Base-by-base conservation (phyloP, 2,888 invertebrate species). In the Copidosoma aretas region DNA sequence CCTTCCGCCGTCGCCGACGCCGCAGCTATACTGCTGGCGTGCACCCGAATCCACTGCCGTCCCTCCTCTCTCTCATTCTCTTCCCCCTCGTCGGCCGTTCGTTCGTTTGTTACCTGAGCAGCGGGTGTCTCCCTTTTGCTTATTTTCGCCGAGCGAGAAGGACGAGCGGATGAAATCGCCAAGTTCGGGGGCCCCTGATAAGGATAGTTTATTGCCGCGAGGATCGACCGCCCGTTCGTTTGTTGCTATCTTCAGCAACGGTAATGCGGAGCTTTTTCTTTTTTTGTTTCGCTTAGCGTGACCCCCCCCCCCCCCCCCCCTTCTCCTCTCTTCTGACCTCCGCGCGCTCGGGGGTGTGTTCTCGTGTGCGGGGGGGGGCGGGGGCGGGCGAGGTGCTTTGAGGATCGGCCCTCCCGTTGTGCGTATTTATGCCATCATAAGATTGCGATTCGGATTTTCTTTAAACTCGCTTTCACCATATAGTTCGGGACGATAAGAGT, bases 201-300 rank as follows among this genome's bases (percentile, higher is more conserved):
- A 68, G 67, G 62, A 68, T 68, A 67, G 67, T 71, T 71, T 71
- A 71, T 71, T 51, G 67, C 60, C 57, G 15, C 49, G 43, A 49
- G 60, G 52, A 67, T 70, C 61, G 60, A 43, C 54, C 53, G 60
- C 25, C 17, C 19, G 49, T 58, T 52, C 53, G 15, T 57, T 65
- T 65, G 32, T 60, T 65, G 54, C 43, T 52, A 41, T 51, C 21
- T 19, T 46, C n/a, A 17, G 52, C 49, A 51, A 5, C 10, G 52
- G n/a, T 52, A 52, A 52, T 52, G 52, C 52, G n/a, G 0, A 52
- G 19, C n/a, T 52, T 52, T n/a, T 52, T 46, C 1, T 46, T 46
- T 32, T 32, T 32, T 32, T 32, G 32, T 32, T 8, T 5, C 8
- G 32, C n/a, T n/a, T n/a, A n/a, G n/a, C n/a, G n/a, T n/a, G n/a